phyloP scores from a whole-genome alignment of 1,140 invertebrate genomes.

The Melitaea cinxia region DNA sequence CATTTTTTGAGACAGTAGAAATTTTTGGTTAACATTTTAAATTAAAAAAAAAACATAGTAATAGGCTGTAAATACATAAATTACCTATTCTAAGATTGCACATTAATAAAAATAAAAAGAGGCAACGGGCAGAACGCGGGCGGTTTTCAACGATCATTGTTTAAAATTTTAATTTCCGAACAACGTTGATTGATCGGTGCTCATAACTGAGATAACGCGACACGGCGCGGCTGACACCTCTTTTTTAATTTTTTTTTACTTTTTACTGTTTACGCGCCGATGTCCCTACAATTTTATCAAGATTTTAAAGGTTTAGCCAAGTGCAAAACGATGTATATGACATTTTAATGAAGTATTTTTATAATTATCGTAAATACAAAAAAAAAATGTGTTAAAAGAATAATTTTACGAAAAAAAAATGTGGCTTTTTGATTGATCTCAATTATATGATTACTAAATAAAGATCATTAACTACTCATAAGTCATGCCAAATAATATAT shows the following conservation, averaged over 20 bases:
- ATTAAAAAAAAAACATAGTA: no score
- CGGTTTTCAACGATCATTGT: conserved; percentile 51
- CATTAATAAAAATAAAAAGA: conserved; percentile 26
- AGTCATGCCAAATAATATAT: no score
- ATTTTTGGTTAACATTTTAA: no score
- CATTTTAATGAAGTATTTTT: conserved; percentile 17
- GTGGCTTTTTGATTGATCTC: no score
- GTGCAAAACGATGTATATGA: conserved; percentile 26
- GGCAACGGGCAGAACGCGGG: conserved; percentile 28
- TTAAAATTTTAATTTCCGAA: conserved; percentile 65
- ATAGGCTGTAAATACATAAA: no score
- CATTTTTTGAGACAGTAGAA: no score
- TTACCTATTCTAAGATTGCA: no score
- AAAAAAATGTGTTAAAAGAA: neutral
- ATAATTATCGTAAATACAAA: neutral
- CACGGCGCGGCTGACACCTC: conserved; percentile 57
- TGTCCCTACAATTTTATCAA: conserved; percentile 62
- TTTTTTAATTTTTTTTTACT: conserved; percentile 39
- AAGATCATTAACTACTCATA: no score
- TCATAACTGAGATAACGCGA: conserved; percentile 58
- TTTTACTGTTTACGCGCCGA: conserved; percentile 54
- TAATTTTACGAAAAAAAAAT: neutral
- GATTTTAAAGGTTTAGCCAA: conserved; percentile 49
- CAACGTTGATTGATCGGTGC: conserved; percentile 63
- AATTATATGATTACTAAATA: no score